Evolutionary conservation across 2,888 invertebrate species (phyloP).

Genomic region (Platypus cylindrus): DNA sequence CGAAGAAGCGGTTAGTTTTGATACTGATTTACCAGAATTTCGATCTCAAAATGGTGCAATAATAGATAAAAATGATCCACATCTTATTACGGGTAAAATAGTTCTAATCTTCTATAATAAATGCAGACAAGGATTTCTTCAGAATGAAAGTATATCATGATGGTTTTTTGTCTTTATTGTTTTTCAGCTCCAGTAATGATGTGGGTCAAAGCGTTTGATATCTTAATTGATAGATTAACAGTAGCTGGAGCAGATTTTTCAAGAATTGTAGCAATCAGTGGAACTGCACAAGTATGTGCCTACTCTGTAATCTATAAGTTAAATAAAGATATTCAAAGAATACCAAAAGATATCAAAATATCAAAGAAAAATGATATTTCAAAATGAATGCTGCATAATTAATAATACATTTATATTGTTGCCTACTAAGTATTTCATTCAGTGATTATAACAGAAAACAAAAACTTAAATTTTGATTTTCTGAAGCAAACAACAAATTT

Average conservation of each 20-base stretch:
- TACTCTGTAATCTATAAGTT: slow-evolving; percentile 3
- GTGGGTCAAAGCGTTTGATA: slow-evolving; percentile 93
- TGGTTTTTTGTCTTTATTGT: background rate
- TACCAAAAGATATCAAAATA: too few relatives aligned
- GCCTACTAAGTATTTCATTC: too few relatives aligned
- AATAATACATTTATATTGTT: too few relatives aligned
- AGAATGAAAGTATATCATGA: too few relatives aligned
- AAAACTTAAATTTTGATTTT: too few relatives aligned
- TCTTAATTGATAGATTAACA: slow-evolving; percentile 73
- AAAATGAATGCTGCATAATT: too few relatives aligned
- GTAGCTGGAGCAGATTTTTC: slow-evolving; percentile 73
- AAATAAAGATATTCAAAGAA: too few relatives aligned
- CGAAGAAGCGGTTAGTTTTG: slow-evolving; percentile 78
- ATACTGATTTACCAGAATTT: slow-evolving; percentile 87
- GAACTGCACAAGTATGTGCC: slow-evolving; percentile 70
- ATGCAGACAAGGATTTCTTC: too few relatives aligned
- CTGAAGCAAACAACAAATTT: too few relatives aligned
- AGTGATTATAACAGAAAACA: too few relatives aligned
- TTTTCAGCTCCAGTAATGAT: slow-evolving; percentile 64
- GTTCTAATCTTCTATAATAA: too few relatives aligned
- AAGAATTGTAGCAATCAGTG: slow-evolving; percentile 73
- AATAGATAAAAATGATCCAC: slow-evolving; percentile 37
- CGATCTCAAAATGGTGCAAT: slow-evolving; percentile 52
- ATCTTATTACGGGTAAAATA: slow-evolving; percentile 42
- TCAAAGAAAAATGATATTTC: too few relatives aligned